These are phyloP conservation scores for Epirrhoe tristata DNA, from an alignment of 2,888 invertebrate genomes.

Conservation along the genomic window DNA sequence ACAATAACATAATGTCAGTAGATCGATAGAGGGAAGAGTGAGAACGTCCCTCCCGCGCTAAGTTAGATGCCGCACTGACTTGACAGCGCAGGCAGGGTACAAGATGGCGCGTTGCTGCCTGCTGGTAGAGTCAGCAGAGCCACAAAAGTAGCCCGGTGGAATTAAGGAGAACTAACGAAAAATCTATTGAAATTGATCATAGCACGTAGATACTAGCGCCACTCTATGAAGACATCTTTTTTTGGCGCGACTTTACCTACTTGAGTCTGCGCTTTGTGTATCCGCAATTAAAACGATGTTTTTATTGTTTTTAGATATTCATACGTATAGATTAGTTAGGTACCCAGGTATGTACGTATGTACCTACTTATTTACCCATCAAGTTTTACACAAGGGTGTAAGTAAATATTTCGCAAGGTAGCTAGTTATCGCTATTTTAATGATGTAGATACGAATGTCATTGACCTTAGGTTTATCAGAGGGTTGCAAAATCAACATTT, in stretches of 20 bases:
- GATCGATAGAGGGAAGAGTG: slow-evolving; percentile 63
- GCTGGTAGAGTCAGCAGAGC: neutral
- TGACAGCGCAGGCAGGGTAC: slow-evolving; percentile 15
- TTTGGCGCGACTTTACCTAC: neutral
- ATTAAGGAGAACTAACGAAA: too few species aligned
- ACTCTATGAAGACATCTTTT: too few species aligned
- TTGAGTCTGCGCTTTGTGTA: slow-evolving; percentile 45
- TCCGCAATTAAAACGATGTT: slow-evolving; percentile 34
- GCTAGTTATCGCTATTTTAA: neutral
- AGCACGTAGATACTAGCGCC: too few species aligned
- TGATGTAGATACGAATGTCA: slow-evolving; percentile 18
- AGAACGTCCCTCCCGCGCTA: slow-evolving; percentile 51
- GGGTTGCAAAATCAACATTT: neutral
- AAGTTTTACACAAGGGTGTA: neutral
- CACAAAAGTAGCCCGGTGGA: too few species aligned
- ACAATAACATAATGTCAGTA: slow-evolving; percentile 65
- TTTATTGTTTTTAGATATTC: neutral
- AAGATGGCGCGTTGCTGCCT: slow-evolving; percentile 49
- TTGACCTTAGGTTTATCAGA: slow-evolving; percentile 9
- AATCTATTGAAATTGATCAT: too few species aligned
- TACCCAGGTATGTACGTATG: neutral
- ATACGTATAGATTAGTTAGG: neutral
- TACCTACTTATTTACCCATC: neutral
- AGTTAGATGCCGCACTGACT: slow-evolving; percentile 68
- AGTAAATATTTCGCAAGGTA: neutral